Evolutionary conservation across 2,113 vertebrate genomes (phyloP).

Genomic region (Scomber colias): DNA sequence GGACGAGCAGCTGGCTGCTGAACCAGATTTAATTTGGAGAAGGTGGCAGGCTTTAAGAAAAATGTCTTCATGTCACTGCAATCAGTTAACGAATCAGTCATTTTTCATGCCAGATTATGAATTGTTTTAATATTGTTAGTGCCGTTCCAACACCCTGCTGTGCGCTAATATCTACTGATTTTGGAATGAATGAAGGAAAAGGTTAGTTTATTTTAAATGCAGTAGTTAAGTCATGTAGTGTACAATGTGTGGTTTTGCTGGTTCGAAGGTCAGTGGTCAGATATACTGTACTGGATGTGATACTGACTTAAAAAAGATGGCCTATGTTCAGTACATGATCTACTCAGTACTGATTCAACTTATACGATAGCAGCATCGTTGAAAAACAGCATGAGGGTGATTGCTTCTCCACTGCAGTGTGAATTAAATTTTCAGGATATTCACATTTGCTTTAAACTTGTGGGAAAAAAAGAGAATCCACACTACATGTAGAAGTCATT

Average conservation of each 20-base stretch:
- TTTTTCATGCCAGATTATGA: slow-evolving; percentile 18
- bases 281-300: neutral
- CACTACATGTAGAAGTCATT: slow-evolving; percentile 29
- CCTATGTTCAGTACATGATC: slow-evolving; percentile 22
- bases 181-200: neutral
- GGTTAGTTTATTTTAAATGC: neutral
- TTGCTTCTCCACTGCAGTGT: slow-evolving; percentile 22
- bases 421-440: slow-evolving; percentile 37
- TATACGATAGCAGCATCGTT: neutral
- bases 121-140: slow-evolving; percentile 11
- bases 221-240: neutral
- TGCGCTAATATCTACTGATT: neutral
- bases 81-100: slow-evolving; percentile 32
- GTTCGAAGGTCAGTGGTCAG: slow-evolving; percentile 22
- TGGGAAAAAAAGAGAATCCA: neutral
- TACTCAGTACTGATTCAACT: slow-evolving; percentile 52
- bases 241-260: neutral
- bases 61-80: slow-evolving; percentile 40
- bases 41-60: slow-evolving; percentile 37
- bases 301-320: neutral
- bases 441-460: slow-evolving; percentile 38
- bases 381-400: slow-evolving; percentile 22
- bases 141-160: neutral
- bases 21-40: slow-evolving; percentile 43
- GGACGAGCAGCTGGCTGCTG: slow-evolving; percentile 33